Evolutionary conservation across 2,113 vertebrate species (phyloP).

Genomic region (Pithys albifrons): DNA sequence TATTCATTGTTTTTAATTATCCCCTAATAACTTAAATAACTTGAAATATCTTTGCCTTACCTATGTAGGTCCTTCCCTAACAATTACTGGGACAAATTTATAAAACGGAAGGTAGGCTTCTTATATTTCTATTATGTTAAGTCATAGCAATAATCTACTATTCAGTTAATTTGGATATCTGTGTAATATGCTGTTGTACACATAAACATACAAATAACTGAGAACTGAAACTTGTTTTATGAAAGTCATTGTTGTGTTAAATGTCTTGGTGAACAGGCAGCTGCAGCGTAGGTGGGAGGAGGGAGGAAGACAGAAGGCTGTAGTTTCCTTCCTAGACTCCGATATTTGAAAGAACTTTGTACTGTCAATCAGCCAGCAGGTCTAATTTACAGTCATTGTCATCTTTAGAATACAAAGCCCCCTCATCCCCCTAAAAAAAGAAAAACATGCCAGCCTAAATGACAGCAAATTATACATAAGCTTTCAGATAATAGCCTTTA

Average conservation of each 20-base stretch:
- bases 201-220: not conserved
- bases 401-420: conserved; percentile 33
- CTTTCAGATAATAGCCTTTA: conserved; percentile 39
- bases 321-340: conserved; percentile 24
- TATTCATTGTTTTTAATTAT: not conserved
- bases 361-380: conserved; percentile 35
- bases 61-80: conserved; percentile 91
- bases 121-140: not conserved
- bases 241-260: not conserved
- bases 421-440: conserved; percentile 37
- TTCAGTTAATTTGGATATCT: not conserved
- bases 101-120: conserved; percentile 92
- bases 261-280: not conserved
- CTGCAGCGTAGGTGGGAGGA: not conserved
- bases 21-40: not conserved
- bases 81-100: conserved; percentile 99
- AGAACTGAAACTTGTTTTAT: not conserved
- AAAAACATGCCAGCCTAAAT: conserved; percentile 52
- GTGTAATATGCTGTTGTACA: not conserved
- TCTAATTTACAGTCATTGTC: conserved; percentile 42
- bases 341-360: not conserved
- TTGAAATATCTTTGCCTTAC: conserved; percentile 11
- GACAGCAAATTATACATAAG: conserved; percentile 50
- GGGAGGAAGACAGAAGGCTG: conserved; percentile 21
- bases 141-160: not conserved